These are phyloP conservation scores for Lycocerus yunnanus DNA, from an alignment of 2,888 invertebrate species.

Conservation along the genomic window DNA sequence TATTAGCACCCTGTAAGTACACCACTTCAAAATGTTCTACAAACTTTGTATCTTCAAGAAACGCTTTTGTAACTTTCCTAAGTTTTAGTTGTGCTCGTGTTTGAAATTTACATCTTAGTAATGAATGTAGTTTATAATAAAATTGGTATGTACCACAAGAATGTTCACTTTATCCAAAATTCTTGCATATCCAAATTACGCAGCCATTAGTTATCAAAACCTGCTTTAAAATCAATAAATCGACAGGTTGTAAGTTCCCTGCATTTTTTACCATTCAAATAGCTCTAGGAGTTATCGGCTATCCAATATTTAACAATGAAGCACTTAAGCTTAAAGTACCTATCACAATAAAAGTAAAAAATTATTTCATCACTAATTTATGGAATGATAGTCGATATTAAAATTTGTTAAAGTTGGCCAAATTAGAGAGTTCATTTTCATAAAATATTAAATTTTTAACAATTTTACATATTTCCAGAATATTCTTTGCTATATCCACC, in stretches of 20 bases:
- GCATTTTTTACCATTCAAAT: neutral
- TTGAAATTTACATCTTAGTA: neutral
- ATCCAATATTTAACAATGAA: neutral
- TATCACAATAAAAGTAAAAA: neutral
- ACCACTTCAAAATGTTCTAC: neutral
- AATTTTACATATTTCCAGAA: neutral
- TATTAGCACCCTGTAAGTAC: neutral
- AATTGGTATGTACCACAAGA: neutral
- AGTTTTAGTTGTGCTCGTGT: neutral
- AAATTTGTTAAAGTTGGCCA: too few relatives aligned
- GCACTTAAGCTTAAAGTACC: neutral
- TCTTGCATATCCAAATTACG: neutral
- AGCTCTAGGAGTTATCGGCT: neutral
- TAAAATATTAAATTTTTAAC: neutral
- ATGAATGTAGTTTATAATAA: neutral
- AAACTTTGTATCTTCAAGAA: neutral
- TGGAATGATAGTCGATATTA: too few relatives aligned
- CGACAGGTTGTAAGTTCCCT: neutral
- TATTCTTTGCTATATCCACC: neutral
- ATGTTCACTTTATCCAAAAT: neutral
- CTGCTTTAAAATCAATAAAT: neutral
- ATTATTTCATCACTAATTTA: neutral
- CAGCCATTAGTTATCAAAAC: neutral
- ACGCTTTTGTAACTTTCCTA: neutral
- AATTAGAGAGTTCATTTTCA: neutral